A percentile compares a stretch with the other conserved stretches of the same genome.
Evolutionary conservation across 2,797 vertebrate species (phyloP).

Genomic region (Steatocranus sp.): DNA sequence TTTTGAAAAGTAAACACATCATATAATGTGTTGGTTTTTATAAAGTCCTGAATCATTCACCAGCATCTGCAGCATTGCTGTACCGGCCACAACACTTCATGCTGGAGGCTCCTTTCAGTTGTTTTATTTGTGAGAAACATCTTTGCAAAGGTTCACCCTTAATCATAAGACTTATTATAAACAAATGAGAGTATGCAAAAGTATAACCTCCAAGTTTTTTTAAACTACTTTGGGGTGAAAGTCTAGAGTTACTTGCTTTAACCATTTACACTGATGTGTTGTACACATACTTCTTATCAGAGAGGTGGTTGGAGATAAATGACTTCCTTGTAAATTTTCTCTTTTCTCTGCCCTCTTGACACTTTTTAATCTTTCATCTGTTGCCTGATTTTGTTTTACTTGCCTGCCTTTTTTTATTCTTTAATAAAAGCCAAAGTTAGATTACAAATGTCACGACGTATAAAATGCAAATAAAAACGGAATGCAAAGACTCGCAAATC

Average conservation of each 20-base stretch:
- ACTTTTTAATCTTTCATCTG: background rate
- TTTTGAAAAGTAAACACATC: background rate
- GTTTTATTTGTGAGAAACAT: background rate
- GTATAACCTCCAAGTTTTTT: background rate
- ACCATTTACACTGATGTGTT: background rate
- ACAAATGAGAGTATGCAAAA: accelerated
- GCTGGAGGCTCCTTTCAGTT: background rate
- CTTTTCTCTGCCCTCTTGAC: background rate
- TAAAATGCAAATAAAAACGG: background rate
- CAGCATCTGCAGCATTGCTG: background rate
- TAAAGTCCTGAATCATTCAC: background rate
- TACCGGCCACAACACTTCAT: background rate
- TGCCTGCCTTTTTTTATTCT: background rate
- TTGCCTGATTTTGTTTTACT: background rate
- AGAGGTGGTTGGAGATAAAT: background rate
- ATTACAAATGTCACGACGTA: background rate
- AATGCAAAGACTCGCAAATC: background rate
- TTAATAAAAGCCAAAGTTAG: background rate
- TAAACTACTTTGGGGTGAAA: background rate
- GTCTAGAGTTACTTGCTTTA: background rate
- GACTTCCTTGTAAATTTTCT: background rate
- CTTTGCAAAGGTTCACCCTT: background rate
- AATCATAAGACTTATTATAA: background rate
- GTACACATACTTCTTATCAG: background rate
- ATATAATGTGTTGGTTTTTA: background rate